Conservation (phyloP, 1,140 invertebrate species). For the Drosophila orosa region DNA sequence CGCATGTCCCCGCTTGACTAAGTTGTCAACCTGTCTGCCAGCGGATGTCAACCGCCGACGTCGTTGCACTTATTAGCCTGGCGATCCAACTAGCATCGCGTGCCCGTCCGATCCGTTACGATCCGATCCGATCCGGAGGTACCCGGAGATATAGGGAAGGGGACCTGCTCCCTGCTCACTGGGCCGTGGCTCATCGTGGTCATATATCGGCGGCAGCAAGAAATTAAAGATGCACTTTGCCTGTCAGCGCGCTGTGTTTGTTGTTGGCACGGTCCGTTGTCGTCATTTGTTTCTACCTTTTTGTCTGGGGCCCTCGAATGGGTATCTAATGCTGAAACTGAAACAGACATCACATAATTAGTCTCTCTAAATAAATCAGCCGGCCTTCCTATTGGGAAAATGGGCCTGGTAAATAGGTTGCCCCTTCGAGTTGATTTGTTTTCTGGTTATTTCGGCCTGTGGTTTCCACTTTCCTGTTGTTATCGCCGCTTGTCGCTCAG, state of each 20-base stretch:
- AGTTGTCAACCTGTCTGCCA: slow-evolving; percentile 71
- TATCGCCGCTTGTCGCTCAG: slow-evolving; percentile 70
- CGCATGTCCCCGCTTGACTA: slow-evolving; percentile 53
- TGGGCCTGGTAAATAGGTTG: slow-evolving; percentile 13
- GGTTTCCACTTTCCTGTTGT: slow-evolving; percentile 50
- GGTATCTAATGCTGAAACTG: slow-evolving; percentile 40
- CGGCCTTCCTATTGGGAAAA: slow-evolving; percentile 50
- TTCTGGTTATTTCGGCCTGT: slow-evolving; percentile 20
- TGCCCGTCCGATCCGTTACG: slow-evolving; percentile 33
- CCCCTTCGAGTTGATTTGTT: slow-evolving; percentile 60
- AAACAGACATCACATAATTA: slow-evolving; percentile 73
- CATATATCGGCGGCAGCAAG: slow-evolving; percentile 37
- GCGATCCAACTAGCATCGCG: slow-evolving; percentile 64
- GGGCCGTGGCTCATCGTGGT: slow-evolving; percentile 53
- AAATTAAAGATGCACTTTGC: slow-evolving; percentile 77
- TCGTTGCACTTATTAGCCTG: slow-evolving; percentile 62
- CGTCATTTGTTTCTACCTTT: slow-evolving; percentile 51
- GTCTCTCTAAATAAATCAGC: slow-evolving; percentile 77
- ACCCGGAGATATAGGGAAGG: slow-evolving; percentile 1
- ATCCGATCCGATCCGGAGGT: slow-evolving; percentile 9
- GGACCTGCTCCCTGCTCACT: slow-evolving; percentile 53
- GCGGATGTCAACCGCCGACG: slow-evolving; percentile 48
- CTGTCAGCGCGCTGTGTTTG: slow-evolving; percentile 74
- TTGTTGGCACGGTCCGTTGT: slow-evolving; percentile 41
- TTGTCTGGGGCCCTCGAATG: slow-evolving; percentile 4